A percentile compares a stretch with the other conserved stretches of the same genome.
phyloP scores from a whole-genome alignment of 1,140 invertebrate genomes.

The Colletes gigas region DNA sequence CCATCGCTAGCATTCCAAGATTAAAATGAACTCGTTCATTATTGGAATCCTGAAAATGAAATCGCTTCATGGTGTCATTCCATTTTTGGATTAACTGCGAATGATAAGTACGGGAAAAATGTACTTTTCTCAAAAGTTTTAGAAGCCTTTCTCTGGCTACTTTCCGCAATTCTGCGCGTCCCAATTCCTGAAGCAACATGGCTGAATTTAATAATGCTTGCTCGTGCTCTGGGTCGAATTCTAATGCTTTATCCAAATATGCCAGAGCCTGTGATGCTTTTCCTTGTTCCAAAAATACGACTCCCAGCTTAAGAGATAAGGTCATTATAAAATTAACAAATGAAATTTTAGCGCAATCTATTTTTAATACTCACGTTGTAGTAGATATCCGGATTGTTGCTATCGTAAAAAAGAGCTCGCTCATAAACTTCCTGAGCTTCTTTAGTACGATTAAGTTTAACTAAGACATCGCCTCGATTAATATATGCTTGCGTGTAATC shows the following conservation, averaged over 20 bases:
- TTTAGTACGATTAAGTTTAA: slow-evolving; percentile 96
- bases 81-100: background rate
- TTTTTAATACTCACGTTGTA: slow-evolving; percentile 90
- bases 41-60: slow-evolving; percentile 81
- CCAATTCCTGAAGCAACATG: slow-evolving; percentile 94
- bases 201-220: slow-evolving; percentile 97
- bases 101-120: background rate
- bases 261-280: slow-evolving; percentile 94
- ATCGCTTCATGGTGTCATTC: background rate
- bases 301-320: slow-evolving; percentile 87
- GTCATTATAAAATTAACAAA: no score
- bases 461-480: slow-evolving; percentile 96
- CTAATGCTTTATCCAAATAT: slow-evolving; percentile 95
- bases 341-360: no score
- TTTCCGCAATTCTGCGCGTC: slow-evolving; percentile 88
- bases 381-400: slow-evolving; percentile 97
- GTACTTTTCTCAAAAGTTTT: slow-evolving; percentile 89
- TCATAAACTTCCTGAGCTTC: slow-evolving; percentile 98
- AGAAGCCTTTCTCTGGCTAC: slow-evolving; percentile 90
- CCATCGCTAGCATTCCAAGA: slow-evolving; percentile 97
- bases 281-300: slow-evolving; percentile 95
- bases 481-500: slow-evolving; percentile 99
- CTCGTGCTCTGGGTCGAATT: slow-evolving; percentile 96
- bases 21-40: slow-evolving; percentile 97
- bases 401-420: slow-evolving; percentile 94